A percentile compares a stretch with the other conserved stretches of the same genome.
These are phyloP conservation scores for Sinelater perroti DNA, from an alignment of 2,888 invertebrate genomes.

Conservation along the genomic window DNA sequence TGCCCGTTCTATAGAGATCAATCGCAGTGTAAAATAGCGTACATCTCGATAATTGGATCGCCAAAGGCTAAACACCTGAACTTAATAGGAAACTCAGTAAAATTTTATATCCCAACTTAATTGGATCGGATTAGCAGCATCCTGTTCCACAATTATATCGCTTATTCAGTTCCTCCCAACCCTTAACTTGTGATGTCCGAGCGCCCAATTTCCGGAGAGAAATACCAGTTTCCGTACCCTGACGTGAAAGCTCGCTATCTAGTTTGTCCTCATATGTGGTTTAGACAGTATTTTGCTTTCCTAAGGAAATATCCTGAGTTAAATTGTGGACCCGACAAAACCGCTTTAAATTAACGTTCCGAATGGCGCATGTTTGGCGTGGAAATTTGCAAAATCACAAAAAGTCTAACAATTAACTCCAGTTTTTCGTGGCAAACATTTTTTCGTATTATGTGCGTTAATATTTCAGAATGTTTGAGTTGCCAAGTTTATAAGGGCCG, in stretches of 20 bases:
- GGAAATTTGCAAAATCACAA: too few species aligned
- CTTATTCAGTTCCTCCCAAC: constrained; percentile 35
- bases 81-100: constrained; percentile 18
- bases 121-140: constrained; percentile 27
- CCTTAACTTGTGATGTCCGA: constrained; percentile 36
- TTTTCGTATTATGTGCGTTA: neutral
- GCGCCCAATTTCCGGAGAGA: constrained; percentile 39
- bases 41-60: constrained; percentile 14
- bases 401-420: too few species aligned
- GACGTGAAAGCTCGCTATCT: constrained; percentile 26
- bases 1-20: neutral
- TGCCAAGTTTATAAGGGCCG: constrained; percentile 3
- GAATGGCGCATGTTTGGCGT: neutral
- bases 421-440: neutral
- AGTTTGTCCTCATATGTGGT: constrained; percentile 23
- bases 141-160: constrained; percentile 34
- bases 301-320: constrained; percentile 15
- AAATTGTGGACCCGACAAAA: constrained; percentile 4
- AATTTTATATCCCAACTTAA: constrained; percentile 29
- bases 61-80: constrained; percentile 19
- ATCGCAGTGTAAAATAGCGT: neutral
- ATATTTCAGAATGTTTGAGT: constrained; percentile 12
- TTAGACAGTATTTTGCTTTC: constrained; percentile 18
- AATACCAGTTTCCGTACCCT: constrained; percentile 37
- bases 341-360: constrained; percentile 10